phyloP scores from a whole-genome alignment of 2,113 vertebrate species.

The Heteronetta atricapilla region DNA sequence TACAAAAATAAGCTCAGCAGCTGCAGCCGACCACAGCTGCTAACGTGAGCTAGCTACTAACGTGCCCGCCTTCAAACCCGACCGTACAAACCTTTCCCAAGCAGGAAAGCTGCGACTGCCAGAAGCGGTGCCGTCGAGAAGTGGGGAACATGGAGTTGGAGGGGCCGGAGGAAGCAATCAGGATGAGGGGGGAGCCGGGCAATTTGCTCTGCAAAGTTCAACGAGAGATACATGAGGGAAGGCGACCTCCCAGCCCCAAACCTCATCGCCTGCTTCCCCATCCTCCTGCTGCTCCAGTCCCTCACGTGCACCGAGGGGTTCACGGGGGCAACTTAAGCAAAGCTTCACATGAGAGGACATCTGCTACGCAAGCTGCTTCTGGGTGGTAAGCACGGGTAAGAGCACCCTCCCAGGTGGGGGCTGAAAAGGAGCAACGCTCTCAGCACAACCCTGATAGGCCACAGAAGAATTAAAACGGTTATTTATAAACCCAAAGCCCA shows the following conservation, averaged over 20 bases:
- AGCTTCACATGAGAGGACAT: not conserved
- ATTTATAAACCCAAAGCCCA: not conserved
- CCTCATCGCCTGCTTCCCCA: not conserved
- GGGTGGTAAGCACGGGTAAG: not conserved
- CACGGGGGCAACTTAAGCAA: not conserved
- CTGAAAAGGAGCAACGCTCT: not conserved
- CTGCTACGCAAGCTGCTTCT: not conserved
- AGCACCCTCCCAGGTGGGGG: not conserved
- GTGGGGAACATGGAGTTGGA: slow-evolving; percentile 86
- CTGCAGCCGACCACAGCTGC: not conserved
- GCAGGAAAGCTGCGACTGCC: slow-evolving; percentile 97
- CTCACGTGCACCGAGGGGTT: not conserved
- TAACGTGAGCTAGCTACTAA: no score
- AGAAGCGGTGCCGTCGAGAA: slow-evolving; percentile 93
- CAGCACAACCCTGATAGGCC: not conserved
- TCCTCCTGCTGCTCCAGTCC: not conserved
- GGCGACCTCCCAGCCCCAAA: not conserved
- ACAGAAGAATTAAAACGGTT: not conserved
- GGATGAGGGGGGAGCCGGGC: slow-evolving; percentile 93
- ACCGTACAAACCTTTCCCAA: slow-evolving; percentile 87
- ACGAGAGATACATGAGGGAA: not conserved
- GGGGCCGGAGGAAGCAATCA: slow-evolving; percentile 91
- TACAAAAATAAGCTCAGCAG: not conserved
- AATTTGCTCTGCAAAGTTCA: slow-evolving; percentile 87
- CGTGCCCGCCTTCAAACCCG: not conserved